Base-by-base conservation (phyloP, 2,888 invertebrate genomes). In the Chaetogeoica ovagalla region DNA sequence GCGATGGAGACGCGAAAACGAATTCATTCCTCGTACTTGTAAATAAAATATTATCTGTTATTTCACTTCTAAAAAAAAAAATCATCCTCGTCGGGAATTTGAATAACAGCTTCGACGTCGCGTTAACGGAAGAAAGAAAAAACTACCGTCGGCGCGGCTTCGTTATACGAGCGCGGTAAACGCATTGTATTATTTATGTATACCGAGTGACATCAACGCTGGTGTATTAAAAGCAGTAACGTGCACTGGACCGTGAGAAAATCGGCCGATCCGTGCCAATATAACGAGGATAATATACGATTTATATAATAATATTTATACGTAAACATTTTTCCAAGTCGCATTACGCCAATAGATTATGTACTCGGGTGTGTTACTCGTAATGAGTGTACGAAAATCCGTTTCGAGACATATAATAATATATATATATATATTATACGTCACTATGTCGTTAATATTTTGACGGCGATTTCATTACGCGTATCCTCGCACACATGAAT, bases 201-300 rank as follows among this genome's bases (percentile, higher is more conserved):
- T 75, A 66, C 66, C 43, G 43, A 43, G 68, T 62, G 77, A 69
- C 69, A 62, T 60, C 69, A 21, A 77, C 79, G 79, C 63, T 79
- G n/a, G 79, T 63, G n/a, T n/a, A n/a, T n/a, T n/a, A n/a, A n/a
- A n/a, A n/a, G n/a, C n/a, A n/a, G n/a, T n/a, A n/a, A n/a, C 43
- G 52, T 23, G 63, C 69, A 21, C 37, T 62, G 62, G 69, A 70
- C 75, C 75, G 75, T 68, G 75, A 68, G 75, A 76, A 76, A 76
- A 30, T 59, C 75, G 57, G 66, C 8, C 48, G 48, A 43, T 57
- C 55, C 65, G 43, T 43, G 43, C 43, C 43, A 43, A 7, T 43
- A 9, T 55, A 75, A 75, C 43, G 43, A 43, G 43, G 43, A 43
- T 43, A 43, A 43, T 43, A 43, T 43, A 43, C 43, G 39, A 70